phyloP scores from a whole-genome alignment of 2,113 vertebrate species.

The Esox niger region DNA sequence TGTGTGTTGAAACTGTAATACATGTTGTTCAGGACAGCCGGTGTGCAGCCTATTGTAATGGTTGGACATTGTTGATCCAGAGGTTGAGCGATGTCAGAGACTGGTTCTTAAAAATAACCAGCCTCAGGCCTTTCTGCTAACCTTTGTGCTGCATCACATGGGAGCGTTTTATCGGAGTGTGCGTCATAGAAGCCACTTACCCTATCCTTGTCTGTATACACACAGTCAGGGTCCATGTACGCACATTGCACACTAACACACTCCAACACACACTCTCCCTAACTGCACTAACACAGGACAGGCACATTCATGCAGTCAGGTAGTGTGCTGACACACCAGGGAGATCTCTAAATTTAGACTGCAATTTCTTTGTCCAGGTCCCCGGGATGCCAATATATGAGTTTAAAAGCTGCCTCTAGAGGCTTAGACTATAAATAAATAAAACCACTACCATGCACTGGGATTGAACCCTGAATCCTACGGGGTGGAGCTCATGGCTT shows the following conservation, averaged over 20 bases:
- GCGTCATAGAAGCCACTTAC: constrained; percentile 57
- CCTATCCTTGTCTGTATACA: constrained; percentile 41
- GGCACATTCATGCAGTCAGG: no score
- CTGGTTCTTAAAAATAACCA: constrained; percentile 64
- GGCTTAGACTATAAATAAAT: no score
- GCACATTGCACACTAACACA: background rate
- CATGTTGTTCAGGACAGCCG: no score
- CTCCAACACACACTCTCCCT: constrained; percentile 17
- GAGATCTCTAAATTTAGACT: no score
- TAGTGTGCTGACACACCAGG: no score
- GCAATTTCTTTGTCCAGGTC: no score
- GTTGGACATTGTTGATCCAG: constrained; percentile 49
- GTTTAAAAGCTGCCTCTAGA: no score
- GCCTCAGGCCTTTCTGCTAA: constrained; percentile 52
- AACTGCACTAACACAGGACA: background rate
- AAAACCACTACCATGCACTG: no score
- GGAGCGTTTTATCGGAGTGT: constrained; percentile 62
- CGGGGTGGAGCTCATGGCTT: no score
- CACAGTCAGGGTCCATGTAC: constrained; percentile 1
- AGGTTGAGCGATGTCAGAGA: constrained; percentile 56
- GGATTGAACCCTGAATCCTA: no score
- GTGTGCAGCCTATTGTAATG: constrained; percentile 25
- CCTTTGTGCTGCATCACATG: constrained; percentile 61
- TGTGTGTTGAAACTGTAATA: no score
- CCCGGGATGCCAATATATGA: no score